Percentiles rank a stretch among this genome's conserved stretches.
phyloP scores from a whole-genome alignment of 2,113 vertebrate genomes.

The Vulpes ferrilata region DNA sequence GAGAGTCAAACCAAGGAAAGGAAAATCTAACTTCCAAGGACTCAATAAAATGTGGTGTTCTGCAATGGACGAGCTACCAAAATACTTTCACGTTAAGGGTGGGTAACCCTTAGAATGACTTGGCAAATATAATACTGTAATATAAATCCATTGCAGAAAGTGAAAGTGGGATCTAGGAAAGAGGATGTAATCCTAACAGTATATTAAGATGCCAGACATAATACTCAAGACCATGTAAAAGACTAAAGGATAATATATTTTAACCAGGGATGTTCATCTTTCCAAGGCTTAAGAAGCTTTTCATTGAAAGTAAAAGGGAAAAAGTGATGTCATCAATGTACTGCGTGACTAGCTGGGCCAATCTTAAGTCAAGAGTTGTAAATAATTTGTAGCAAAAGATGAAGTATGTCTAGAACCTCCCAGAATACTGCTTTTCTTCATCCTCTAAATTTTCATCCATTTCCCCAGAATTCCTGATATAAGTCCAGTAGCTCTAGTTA shows the following conservation, averaged over 20 bases:
- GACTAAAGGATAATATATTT: not conserved
- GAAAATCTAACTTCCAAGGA: conserved; percentile 58
- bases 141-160: not conserved
- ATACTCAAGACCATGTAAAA: conserved; percentile 33
- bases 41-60: not conserved
- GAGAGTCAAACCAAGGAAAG: conserved; percentile 57
- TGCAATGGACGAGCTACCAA: not conserved
- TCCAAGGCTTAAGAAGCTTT: not conserved
- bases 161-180: not conserved
- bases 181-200: not conserved
- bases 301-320: not conserved
- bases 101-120: not conserved
- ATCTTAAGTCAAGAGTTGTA: not conserved
- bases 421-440: not conserved
- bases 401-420: not conserved
- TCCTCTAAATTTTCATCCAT: not conserved
- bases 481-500: not conserved
- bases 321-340: not conserved
- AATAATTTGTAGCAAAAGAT: not conserved
- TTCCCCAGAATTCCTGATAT: not conserved
- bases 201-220: not conserved
- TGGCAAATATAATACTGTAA: not conserved
- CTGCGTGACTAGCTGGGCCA: not conserved
- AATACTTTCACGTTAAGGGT: not conserved
- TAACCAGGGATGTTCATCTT: not conserved